Percentiles rank a stretch among this genome's conserved stretches.
Evolutionary conservation across 2,888 invertebrate species (phyloP).

Genomic region (Subacronicta megacephala): DNA sequence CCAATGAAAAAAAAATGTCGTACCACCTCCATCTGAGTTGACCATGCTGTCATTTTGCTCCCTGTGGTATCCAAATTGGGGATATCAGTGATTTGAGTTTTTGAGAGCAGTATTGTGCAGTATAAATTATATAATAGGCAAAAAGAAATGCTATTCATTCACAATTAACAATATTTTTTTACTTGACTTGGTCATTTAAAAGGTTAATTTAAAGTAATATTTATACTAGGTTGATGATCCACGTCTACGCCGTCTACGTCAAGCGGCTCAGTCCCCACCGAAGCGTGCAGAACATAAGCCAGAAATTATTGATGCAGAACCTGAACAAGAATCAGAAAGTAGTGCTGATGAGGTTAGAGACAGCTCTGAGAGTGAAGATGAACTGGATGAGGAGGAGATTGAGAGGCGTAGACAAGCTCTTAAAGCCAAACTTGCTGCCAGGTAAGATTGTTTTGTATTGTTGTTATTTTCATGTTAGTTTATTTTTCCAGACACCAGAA

Average conservation of each 20-base stretch:
- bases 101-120: too few relatives aligned
- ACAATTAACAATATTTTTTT: too few relatives aligned
- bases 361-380: constrained; percentile 93
- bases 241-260: constrained; percentile 93
- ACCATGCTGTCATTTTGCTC: too few relatives aligned
- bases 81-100: too few relatives aligned
- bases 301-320: constrained; percentile 84
- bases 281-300: constrained; percentile 90
- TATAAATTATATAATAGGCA: too few relatives aligned
- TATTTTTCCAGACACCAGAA: too few relatives aligned
- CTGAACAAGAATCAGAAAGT: constrained; percentile 81
- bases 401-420: constrained; percentile 93
- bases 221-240: constrained; percentile 93
- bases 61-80: too few relatives aligned
- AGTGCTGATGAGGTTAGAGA: constrained; percentile 80
- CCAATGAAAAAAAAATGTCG: too few relatives aligned
- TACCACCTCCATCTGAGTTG: too few relatives aligned
- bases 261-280: constrained; percentile 88
- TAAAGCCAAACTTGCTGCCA: constrained; percentile 83
- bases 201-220: too few relatives aligned
- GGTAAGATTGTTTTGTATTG: constrained; percentile 60
- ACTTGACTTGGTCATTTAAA: too few relatives aligned
- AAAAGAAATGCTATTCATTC: too few relatives aligned
- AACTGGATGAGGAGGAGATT: constrained; percentile 95
- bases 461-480: neutral